These are phyloP conservation scores for Miltochrista miniata DNA, from an alignment of 2,888 invertebrate species.

Conservation along the genomic window DNA sequence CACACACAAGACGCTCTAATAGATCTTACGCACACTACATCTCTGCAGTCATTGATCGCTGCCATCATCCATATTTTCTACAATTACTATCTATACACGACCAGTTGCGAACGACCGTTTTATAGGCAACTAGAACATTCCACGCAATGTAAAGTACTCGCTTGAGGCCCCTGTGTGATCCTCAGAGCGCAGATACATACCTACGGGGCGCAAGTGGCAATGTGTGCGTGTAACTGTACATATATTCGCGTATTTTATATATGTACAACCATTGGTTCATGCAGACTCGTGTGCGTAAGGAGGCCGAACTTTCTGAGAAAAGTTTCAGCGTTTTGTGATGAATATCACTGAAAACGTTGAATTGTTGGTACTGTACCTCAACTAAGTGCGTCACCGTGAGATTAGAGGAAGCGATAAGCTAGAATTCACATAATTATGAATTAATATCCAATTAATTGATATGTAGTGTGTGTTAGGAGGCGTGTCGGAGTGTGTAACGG, in stretches of 20 bases:
- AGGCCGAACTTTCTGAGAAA: conserved; percentile 56
- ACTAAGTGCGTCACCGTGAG: conserved; percentile 5
- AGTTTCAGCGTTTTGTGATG: conserved; percentile 42
- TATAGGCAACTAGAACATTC: conserved; percentile 24
- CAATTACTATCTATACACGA: conserved; percentile 32
- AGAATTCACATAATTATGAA: conserved; percentile 19
- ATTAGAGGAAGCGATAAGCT: conserved; percentile 8
- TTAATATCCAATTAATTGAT: conserved; percentile 29
- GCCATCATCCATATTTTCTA: conserved; percentile 35
- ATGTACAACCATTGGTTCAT: conserved; percentile 41
- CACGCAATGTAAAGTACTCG: conserved; percentile 52
- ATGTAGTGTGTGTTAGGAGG: conserved; percentile 53
- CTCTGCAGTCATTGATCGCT: conserved; percentile 37
- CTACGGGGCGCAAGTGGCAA: conserved; percentile 41
- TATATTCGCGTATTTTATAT: conserved; percentile 39
- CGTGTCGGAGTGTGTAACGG: conserved; percentile 60
- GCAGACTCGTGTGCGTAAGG: conserved; percentile 47
- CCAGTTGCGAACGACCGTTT: conserved; percentile 11
- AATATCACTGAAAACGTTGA: conserved; percentile 28
- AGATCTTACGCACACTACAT: conserved; percentile 41
- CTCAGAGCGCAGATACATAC: conserved; percentile 47
- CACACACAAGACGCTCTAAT: conserved; percentile 37
- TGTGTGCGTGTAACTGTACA: conserved; percentile 39
- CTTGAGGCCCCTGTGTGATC: conserved; percentile 45
- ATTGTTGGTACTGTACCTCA: conserved; percentile 17